Evolutionary conservation across 1,140 invertebrate genomes (phyloP).

Genomic region (Trissolcus basalis): DNA sequence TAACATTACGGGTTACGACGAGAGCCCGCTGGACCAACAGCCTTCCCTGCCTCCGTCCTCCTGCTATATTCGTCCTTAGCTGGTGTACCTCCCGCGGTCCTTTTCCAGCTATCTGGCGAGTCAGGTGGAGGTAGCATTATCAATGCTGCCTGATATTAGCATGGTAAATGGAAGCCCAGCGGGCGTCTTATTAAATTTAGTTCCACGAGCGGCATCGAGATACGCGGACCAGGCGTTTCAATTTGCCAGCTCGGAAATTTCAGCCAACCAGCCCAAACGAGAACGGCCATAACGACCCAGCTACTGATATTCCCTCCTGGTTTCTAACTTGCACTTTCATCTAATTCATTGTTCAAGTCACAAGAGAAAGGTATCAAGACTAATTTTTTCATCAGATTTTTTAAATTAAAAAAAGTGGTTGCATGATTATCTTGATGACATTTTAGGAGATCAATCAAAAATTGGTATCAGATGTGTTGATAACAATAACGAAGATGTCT

Average conservation of each 20-base stretch:
- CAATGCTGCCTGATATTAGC: slow-evolving; percentile 69
- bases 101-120: slow-evolving; percentile 55
- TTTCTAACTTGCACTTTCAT: slow-evolving; percentile 36
- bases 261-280: slow-evolving; percentile 58
- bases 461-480: too few relatives aligned
- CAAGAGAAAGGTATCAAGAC: too few relatives aligned
- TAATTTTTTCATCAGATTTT: too few relatives aligned
- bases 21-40: slow-evolving; percentile 47
- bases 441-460: too few relatives aligned
- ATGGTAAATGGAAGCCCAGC: slow-evolving; percentile 71
- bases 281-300: slow-evolving; percentile 41
- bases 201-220: slow-evolving; percentile 67
- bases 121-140: slow-evolving; percentile 67
- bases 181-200: slow-evolving; percentile 73
- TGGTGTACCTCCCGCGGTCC: slow-evolving; percentile 49
- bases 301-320: slow-evolving; percentile 40
- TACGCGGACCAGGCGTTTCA: slow-evolving; percentile 63
- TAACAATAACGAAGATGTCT: too few relatives aligned
- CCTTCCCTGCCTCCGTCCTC: slow-evolving; percentile 22
- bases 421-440: too few relatives aligned
- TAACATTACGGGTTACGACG: slow-evolving; percentile 69
- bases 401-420: too few relatives aligned
- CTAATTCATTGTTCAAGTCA: slow-evolving; percentile 20
- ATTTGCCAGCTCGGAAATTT: slow-evolving; percentile 68
- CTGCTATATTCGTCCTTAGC: too few relatives aligned